These are phyloP conservation scores for Myiagra hebetior DNA, from an alignment of 2,113 vertebrate genomes.

Conservation along the genomic window DNA sequence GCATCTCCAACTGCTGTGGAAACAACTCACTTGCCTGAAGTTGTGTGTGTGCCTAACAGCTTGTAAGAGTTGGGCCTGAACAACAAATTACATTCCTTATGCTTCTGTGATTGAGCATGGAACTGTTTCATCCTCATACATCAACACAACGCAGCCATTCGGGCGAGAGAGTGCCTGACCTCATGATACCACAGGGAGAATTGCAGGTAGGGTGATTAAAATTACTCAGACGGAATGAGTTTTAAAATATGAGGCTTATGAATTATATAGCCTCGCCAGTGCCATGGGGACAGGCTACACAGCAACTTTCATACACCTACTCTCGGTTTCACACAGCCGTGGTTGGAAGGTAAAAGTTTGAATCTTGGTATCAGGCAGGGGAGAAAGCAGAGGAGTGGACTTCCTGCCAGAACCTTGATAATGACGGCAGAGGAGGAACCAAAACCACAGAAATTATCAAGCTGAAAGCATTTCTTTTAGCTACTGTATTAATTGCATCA, in stretches of 20 bases:
- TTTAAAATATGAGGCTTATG: constrained; percentile 27
- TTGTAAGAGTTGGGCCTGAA: background rate
- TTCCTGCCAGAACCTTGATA: background rate
- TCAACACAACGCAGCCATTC: background rate
- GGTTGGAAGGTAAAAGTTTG: background rate
- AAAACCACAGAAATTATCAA: background rate
- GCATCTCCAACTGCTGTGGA: background rate
- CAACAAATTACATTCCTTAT: constrained; percentile 14
- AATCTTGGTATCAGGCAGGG: background rate
- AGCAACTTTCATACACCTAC: background rate
- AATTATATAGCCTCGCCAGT: constrained; percentile 22
- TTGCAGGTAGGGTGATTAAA: constrained; percentile 27
- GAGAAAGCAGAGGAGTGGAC: background rate
- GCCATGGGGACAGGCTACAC: background rate
- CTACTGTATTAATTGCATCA: background rate
- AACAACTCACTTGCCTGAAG: background rate
- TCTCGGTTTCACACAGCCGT: background rate
- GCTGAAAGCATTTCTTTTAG: background rate
- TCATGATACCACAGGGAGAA: background rate
- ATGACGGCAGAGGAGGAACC: background rate
- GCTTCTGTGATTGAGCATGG: background rate
- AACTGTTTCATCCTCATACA: background rate
- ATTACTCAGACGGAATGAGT: background rate
- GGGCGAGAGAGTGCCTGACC: background rate
- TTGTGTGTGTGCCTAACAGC: background rate